phyloP scores from a whole-genome alignment of 2,113 vertebrate genomes.

The Calidris pugnax region DNA sequence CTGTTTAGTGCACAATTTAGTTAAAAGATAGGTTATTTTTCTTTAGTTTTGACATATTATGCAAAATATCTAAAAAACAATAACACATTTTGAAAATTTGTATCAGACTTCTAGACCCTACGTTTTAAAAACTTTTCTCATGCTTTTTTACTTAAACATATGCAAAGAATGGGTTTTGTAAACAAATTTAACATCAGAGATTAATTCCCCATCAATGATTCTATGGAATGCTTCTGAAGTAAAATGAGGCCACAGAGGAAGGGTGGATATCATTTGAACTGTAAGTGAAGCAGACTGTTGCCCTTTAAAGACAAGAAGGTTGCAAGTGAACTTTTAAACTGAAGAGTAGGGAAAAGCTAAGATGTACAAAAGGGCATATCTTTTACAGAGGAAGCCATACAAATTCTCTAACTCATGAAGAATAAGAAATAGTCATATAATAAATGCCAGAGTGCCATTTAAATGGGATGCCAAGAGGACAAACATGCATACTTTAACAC shows the following conservation, averaged over 20 bases:
- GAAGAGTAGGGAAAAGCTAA: neutral
- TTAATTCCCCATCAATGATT: neutral
- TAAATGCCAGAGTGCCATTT: neutral
- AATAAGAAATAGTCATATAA: neutral
- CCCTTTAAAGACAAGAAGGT: neutral
- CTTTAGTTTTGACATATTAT: neutral
- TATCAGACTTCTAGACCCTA: neutral
- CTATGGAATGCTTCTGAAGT: neutral
- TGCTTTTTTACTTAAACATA: neutral
- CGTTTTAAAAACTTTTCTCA: neutral
- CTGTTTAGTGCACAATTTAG: neutral
- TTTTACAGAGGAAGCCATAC: neutral
- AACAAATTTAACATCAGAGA: neutral
- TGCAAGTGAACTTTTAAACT: neutral
- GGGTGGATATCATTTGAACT: neutral
- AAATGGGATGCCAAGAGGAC: neutral
- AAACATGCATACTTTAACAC: neutral
- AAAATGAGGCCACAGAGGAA: neutral
- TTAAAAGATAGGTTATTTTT: neutral
- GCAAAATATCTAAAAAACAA: neutral
- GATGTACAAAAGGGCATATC: neutral
- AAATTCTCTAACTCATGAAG: neutral
- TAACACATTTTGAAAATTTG: neutral
- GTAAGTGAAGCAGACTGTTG: neutral
- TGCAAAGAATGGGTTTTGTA: neutral